Percentiles rank a stretch among this genome's conserved stretches.
Evolutionary conservation across 2,797 vertebrate species (phyloP).

Genomic region (Pitangus sulphuratus): DNA sequence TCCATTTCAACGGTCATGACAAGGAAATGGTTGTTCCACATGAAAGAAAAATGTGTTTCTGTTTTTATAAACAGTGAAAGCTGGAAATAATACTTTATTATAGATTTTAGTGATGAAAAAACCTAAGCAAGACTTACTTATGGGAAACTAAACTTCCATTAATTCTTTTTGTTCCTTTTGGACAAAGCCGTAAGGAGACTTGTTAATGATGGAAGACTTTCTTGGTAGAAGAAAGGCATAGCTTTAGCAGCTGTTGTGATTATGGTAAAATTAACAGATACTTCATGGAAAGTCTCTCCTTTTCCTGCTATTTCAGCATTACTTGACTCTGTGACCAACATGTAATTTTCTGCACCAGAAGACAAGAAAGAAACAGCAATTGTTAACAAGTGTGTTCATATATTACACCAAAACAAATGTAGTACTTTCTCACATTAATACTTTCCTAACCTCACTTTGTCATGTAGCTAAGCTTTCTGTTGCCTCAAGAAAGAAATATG

Average conservation of each 20-base stretch:
- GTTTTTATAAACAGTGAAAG: background rate
- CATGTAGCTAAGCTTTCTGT: background rate
- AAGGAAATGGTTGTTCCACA: background rate
- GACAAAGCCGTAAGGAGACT: background rate
- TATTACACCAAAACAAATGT: background rate
- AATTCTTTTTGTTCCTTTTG: background rate
- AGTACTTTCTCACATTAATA: background rate
- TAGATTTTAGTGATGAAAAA: background rate
- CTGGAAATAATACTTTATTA: background rate
- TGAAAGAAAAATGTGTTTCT: background rate
- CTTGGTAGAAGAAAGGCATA: background rate
- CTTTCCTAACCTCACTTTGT: constrained; percentile 12
- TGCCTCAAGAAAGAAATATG: background rate
- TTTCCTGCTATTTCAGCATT: background rate
- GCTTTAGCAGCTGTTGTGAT: background rate
- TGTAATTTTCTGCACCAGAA: background rate
- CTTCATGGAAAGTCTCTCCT: background rate
- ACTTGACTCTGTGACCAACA: background rate
- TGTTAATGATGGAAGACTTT: background rate
- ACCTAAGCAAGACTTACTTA: background rate
- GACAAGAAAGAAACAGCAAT: background rate
- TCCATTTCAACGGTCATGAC: background rate
- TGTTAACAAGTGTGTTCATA: background rate
- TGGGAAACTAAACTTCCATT: background rate
- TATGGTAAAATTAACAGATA: background rate